Conservation (phyloP, 2,888 invertebrate genomes). For the Dromius quadrimaculatus region DNA sequence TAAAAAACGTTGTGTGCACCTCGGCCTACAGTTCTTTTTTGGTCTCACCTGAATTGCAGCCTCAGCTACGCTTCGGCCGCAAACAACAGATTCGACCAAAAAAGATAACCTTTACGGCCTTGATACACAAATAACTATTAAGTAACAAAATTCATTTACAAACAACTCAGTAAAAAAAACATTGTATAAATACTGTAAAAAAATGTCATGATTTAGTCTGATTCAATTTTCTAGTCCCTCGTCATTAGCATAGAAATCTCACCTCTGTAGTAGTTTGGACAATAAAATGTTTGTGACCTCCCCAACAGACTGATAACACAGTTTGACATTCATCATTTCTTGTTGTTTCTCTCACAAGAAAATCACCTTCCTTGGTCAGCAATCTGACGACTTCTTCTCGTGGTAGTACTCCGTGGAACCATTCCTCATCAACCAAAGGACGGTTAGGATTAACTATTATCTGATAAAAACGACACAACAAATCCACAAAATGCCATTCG, state of each 20-base stretch:
- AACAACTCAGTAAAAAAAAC: no score
- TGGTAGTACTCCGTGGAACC: constrained; percentile 97
- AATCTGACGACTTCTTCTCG: constrained; percentile 95
- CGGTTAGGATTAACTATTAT: constrained; percentile 66
- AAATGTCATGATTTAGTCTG: no score
- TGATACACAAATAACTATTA: no score
- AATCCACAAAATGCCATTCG: constrained; percentile 56
- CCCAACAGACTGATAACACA: constrained; percentile 95
- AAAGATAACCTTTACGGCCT: no score
- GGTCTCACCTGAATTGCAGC: no score
- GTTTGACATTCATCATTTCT: constrained; percentile 92
- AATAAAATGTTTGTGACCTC: constrained; percentile 96
- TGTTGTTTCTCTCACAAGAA: constrained; percentile 92
- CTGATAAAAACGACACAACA: neutral
- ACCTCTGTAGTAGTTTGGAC: constrained; percentile 95
- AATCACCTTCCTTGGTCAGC: constrained; percentile 93
- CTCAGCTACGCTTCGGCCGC: no score
- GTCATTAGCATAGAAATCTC: constrained; percentile 58
- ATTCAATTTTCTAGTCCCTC: constrained; percentile 2
- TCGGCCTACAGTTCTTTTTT: no score
- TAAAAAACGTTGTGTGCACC: no score
- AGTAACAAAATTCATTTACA: no score
- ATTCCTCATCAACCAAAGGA: constrained; percentile 89
- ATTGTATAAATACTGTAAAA: no score
- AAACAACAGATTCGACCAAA: no score